Evolutionary conservation across 1,140 invertebrate genomes (phyloP), one percentile per base, ranked within the genome.

Genomic region (Lordiphosa clarofinis): DNA sequence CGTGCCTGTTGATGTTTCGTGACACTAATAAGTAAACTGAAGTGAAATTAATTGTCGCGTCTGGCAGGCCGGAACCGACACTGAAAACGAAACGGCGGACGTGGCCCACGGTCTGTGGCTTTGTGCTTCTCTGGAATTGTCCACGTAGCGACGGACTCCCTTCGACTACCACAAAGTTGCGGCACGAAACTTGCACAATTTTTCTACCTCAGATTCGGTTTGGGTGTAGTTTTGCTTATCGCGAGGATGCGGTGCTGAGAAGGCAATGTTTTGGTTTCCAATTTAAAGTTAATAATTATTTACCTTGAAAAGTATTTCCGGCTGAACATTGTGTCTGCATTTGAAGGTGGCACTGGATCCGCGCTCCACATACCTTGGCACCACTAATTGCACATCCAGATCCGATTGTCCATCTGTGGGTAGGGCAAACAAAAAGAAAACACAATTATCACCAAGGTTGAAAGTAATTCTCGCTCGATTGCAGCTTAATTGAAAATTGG

Each of bases 301-400:
- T 63, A 93, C 92, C 82, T 93, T 93, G 87, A 93, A 92, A 5
- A 93, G 90, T 40, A 93, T 90, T 70, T 92, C 91, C 11, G 90
- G 90, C 39, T 90, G 90, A 35, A 93, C 92, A 84, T 93, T 92
- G 89, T 93, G 92, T 33, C 90, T 88, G 87, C 92, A 93, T 44
- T 91, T 90, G 33, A 93, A 88, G 12, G 91, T 90, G 54, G 92
- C 92, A 13, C 87, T 89, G 0, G 87, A 74, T 19, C 88, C 88
- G 33, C 86, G 79, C 48, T 89, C 88, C 65, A 88, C 87, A 62
- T 88, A 89, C 46, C 87, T 62, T 24, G 78, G 88, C 47, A 88
- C 78, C 56, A 76, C 78, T 47, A 89, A 64, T 53, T 88, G 71
- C 57, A 88, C 88, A 38, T 86, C 73, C 48, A 89, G 52, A 48